Base-by-base conservation (phyloP, 2,797 vertebrate genomes). In the Sparus aurata region DNA sequence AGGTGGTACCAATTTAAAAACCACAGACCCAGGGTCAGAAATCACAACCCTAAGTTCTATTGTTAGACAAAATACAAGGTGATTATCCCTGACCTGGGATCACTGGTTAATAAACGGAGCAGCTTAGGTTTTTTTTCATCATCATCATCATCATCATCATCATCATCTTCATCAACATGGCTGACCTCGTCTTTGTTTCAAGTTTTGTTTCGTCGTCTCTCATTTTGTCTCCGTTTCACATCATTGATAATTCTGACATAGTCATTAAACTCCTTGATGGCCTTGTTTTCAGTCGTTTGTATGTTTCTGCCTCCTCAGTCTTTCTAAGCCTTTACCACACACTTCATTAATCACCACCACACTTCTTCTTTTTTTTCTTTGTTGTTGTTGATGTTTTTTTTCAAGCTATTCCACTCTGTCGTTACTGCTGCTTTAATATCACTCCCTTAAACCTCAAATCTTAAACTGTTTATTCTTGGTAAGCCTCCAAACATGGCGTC, bases 361-460 rank as follows among this genome's bases (percentile, higher is more conserved):
- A 64, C 59, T 47, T 80, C 72, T 41, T n/a, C 69, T 54, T 73
- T 65, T 77, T 2, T 59, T 88, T 94, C 92, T 59, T 74, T 50
- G 73, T 82, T 43, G 6, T 23, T 55, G 2, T 90, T 93, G 91
- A n/a, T n/a, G n/a, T n/a, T n/a, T n/a, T n/a, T 91, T 95, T 94
- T 94, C 93, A 95, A 96, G 93, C 95, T 95, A 90, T 95, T 95
- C 93, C 91, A 67, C 94, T 95, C 86, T 93, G 91, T 94, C 92
- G 87, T 93, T 93, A 93, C 89, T 93, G 92, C 94, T 96, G 93
- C 94, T 94, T 82, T 91, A 67, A 79, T 69, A 76, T 91, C 89
- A 89, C 85, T 75, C 77, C 88, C 86, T 75, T 75, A 72, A 86
- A 90, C 88, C 83, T 85, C 89, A 87, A 87, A 87, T 73, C 90